Evolutionary conservation across 1,140 invertebrate species (phyloP).

Genomic region (Oreohelix idahoensis): DNA sequence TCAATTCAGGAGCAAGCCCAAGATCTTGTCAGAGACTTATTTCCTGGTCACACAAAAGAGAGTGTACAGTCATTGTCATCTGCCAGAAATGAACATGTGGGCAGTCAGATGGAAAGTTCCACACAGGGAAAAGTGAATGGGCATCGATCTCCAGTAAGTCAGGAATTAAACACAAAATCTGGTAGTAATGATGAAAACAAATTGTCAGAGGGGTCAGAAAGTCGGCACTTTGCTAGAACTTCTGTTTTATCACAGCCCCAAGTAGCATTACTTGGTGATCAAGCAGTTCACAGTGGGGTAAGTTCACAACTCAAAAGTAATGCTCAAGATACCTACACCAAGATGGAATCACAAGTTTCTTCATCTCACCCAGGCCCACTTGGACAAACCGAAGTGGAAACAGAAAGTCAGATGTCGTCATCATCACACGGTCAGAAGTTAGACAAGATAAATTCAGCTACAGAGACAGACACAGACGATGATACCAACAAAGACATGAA

Average conservation of each 20-base stretch:
- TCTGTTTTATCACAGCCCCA: background rate
- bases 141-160: background rate
- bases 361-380: background rate
- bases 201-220: background rate
- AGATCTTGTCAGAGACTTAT: background rate
- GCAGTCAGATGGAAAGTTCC: background rate
- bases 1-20: background rate
- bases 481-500: background rate
- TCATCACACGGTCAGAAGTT: background rate
- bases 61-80: background rate
- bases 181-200: background rate
- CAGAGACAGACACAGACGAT: background rate
- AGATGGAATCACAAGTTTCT: background rate
- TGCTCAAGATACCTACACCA: background rate
- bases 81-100: background rate
- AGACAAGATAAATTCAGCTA: background rate
- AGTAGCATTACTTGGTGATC: background rate
- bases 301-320: background rate
- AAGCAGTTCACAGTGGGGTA: background rate
- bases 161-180: background rate
- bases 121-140: background rate
- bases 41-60: background rate
- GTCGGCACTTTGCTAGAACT: background rate
- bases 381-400: background rate
- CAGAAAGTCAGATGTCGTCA: background rate